Percentiles rank a stretch among this genome's conserved stretches.
These are phyloP conservation scores for Ascidia mentula DNA, from an alignment of 23 tunicate genomes.

Conservation along the genomic window DNA sequence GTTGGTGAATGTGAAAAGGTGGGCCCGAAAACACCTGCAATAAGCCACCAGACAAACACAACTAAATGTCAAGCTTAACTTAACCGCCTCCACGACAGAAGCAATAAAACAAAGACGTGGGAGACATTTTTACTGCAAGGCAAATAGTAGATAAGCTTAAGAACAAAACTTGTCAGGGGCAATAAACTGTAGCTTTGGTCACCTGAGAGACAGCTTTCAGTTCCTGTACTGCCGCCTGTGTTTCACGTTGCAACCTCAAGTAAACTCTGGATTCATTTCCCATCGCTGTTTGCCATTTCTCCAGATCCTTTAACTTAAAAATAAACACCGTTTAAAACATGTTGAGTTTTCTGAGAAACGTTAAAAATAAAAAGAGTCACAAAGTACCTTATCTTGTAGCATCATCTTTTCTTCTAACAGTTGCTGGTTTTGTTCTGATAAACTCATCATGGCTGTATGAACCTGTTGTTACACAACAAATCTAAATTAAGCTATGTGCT, in stretches of 20 bases:
- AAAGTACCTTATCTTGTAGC: constrained; percentile 49
- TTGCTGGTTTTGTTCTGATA: constrained; percentile 74
- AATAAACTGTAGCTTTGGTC: not conserved
- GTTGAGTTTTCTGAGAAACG: not conserved
- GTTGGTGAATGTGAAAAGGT: too few species aligned
- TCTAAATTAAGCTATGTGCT: too few species aligned
- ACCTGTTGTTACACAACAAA: too few species aligned
- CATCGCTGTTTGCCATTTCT: constrained; percentile 33
- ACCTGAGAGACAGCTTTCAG: constrained; percentile 77
- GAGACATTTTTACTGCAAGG: too few species aligned
- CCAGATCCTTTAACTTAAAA: constrained; percentile 39
- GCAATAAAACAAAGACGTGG: too few species aligned
- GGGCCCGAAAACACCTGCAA: not conserved
- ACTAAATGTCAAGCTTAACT: not conserved
- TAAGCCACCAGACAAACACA: not conserved
- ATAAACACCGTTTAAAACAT: too few species aligned
- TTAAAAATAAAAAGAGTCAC: not conserved
- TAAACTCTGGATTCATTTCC: constrained; percentile 35
- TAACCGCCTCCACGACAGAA: too few species aligned
- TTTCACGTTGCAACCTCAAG: constrained; percentile 50
- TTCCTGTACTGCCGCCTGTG: constrained; percentile 51
- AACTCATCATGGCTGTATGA: constrained; percentile 56
- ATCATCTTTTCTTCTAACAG: constrained; percentile 57
- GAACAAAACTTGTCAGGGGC: too few species aligned
- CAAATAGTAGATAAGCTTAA: too few species aligned